Base-by-base conservation (phyloP, 2,113 vertebrate species). In the Gambusia holbrooki region DNA sequence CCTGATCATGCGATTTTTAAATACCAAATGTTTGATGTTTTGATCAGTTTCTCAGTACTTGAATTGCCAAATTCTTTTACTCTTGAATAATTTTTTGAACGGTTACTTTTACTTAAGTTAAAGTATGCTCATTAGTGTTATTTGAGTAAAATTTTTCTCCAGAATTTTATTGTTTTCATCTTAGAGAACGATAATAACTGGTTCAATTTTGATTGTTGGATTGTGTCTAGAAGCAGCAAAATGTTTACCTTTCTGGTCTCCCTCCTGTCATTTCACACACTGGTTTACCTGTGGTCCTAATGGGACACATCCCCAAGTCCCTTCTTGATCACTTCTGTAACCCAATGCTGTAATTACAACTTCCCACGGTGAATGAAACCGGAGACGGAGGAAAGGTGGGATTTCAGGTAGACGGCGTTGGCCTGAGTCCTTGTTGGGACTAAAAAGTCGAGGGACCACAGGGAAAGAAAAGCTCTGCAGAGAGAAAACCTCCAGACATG, bases 291-390 rank as follows among this genome's bases (percentile, higher is more conserved):
- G 73, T 72, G 51, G 75, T 71, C 30, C 71, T 25, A 45, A 82
- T 70, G 8, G 83, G 77, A 82, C 5, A 65, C 25, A 25, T 13
- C 15, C 17, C 15, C 45, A 48, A 5, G 80, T 78, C 51, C 71
- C 28, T 51, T 42, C 40, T 74, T 65, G 83, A 80, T 73, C 62
- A 29, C 81, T 64, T 42, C 35, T 42, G 92, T 88, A 93, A 93
- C 89, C 83, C 79, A 87, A 92, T 64, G 84, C 89, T 62, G 54
- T 89, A 92, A 93, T 92, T 89, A 90, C 82, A 81, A 85, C 89
- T 91, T 88, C 91, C 90, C 92, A 91, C 89, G 80, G 63, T 75
- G 82, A 74, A 80, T 85, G 89, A 92, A 92, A 90, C 84, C 63
- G 78, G 89, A 92, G 84, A 86, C 83, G 19, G 63, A 40, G 63